Percentiles rank a stretch among this genome's conserved stretches.
Evolutionary conservation across 2,888 invertebrate species (phyloP).

Genomic region (Aproaerema taeniolella): DNA sequence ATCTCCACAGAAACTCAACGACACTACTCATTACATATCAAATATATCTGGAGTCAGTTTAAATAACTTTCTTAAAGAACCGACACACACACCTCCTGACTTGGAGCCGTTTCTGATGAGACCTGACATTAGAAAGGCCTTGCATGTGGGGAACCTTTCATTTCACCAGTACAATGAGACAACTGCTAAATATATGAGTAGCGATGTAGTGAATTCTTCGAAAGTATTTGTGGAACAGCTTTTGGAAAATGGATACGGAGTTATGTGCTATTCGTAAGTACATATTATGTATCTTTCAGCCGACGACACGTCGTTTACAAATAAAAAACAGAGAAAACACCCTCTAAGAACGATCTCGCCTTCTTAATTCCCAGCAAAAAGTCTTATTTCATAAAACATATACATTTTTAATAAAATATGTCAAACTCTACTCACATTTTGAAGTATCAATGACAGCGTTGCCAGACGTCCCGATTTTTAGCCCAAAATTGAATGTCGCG

Average conservation of each 20-base stretch:
- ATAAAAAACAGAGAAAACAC: too few species aligned
- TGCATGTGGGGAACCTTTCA: slow-evolving; percentile 56
- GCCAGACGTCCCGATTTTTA: too few species aligned
- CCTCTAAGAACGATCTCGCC: too few species aligned
- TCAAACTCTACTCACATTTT: too few species aligned
- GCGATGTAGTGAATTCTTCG: slow-evolving; percentile 84
- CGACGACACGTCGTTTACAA: neutral
- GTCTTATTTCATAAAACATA: too few species aligned
- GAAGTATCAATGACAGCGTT: too few species aligned
- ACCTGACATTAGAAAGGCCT: slow-evolving; percentile 59
- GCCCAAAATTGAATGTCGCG: too few species aligned
- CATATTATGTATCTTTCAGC: neutral
- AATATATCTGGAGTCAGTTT: slow-evolving; percentile 36
- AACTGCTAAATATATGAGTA: too few species aligned
- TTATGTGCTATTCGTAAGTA: slow-evolving; percentile 78
- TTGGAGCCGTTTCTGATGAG: slow-evolving; percentile 37
- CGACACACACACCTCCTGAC: slow-evolving; percentile 16
- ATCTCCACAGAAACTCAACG: too few species aligned
- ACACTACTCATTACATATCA: slow-evolving; percentile 48
- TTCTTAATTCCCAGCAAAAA: too few species aligned
- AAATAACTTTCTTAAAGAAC: slow-evolving; percentile 36
- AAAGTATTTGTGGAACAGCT: slow-evolving; percentile 78
- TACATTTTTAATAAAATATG: too few species aligned
- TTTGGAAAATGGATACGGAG: slow-evolving; percentile 77
- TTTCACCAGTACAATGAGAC: too few species aligned